Percentiles rank a stretch among this genome's conserved stretches.
These are phyloP conservation scores for Drosophila triauraria DNA, from an alignment of 1,140 invertebrate species.

Conservation along the genomic window DNA sequence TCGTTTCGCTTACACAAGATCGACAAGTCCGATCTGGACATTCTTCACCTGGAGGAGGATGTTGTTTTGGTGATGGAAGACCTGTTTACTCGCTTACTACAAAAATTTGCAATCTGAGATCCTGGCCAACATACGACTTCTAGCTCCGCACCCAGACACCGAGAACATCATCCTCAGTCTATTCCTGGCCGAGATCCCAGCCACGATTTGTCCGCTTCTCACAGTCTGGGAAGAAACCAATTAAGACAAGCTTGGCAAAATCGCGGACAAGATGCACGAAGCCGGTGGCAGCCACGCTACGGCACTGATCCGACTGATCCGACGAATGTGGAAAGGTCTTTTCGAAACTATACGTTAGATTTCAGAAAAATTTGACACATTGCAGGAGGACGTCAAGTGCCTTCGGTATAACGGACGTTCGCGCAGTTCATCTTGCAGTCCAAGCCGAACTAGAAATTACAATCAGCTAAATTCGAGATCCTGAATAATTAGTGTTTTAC, in stretches of 20 bases:
- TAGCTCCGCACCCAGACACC: background rate
- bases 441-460: too few relatives aligned
- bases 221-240: background rate
- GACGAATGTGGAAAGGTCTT: background rate
- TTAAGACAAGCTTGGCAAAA: background rate
- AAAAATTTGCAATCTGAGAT: background rate
- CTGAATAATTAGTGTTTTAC: too few relatives aligned
- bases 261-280: too few relatives aligned
- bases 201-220: background rate
- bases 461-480: too few relatives aligned
- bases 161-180: background rate
- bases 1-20: background rate
- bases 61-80: too few relatives aligned
- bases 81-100: constrained; percentile 3
- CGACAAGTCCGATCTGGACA: background rate
- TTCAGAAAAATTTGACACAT: background rate
- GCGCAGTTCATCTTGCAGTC: too few relatives aligned
- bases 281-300: too few relatives aligned
- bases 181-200: background rate
- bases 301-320: background rate
- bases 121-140: background rate
- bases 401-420: too few relatives aligned
- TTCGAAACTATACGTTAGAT: background rate
- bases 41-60: background rate
- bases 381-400: background rate